Percentiles rank a stretch among this genome's conserved stretches.
These are phyloP conservation scores for Neostethus bicornis DNA, from an alignment of 2,797 vertebrate species.

Conservation along the genomic window DNA sequence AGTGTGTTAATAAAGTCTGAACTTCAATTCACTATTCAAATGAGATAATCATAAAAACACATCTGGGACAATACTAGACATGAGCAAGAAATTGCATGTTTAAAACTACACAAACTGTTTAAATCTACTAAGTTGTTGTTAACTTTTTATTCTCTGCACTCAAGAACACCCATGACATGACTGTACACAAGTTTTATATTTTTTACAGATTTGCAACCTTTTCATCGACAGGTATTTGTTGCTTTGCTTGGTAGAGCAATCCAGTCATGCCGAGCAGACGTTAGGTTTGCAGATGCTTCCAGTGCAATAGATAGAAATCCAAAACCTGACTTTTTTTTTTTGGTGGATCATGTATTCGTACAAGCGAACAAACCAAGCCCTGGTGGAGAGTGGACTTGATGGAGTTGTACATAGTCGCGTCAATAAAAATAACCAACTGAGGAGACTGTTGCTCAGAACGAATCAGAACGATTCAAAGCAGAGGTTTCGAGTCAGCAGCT, in stretches of 20 bases:
- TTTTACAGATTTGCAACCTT: too few species aligned
- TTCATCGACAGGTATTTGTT: conserved; percentile 22
- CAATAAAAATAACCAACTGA: conserved; percentile 59
- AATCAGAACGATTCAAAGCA: conserved; percentile 38
- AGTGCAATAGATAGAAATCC: conserved; percentile 49
- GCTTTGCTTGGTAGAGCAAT: conserved; percentile 35
- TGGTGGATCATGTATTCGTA: conserved; percentile 15
- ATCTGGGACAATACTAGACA: too few species aligned
- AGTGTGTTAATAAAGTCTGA: background rate
- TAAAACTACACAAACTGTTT: too few species aligned
- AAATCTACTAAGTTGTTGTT: too few species aligned
- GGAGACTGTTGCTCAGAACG: conserved; percentile 19
- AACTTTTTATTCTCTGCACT: too few species aligned
- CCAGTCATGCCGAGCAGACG: fast-evolving
- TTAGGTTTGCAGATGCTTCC: background rate
- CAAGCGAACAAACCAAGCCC: background rate
- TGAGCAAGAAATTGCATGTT: too few species aligned
- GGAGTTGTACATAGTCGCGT: conserved; percentile 47
- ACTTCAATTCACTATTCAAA: background rate
- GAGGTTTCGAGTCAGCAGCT: conserved; percentile 59
- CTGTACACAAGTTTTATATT: too few species aligned
- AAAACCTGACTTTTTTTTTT: fast-evolving
- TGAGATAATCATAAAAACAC: too few species aligned
- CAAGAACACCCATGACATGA: too few species aligned
- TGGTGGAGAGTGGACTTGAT: conserved; percentile 61